A percentile compares a stretch with the other conserved stretches of the same genome.
Conservation (phyloP, 2,113 vertebrate genomes). For the Elephantulus edwardii region DNA sequence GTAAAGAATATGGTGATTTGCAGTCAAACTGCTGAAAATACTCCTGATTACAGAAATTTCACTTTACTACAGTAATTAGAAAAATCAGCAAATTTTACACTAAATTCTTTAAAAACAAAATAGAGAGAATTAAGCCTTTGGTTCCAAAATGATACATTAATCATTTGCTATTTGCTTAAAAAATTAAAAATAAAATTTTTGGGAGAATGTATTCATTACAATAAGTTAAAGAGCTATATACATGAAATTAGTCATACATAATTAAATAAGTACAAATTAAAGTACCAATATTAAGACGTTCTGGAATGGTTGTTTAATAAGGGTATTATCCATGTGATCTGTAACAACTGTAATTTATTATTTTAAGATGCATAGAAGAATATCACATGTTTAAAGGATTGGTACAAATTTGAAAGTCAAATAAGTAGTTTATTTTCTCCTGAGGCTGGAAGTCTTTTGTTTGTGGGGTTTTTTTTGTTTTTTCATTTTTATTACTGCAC, state of each 20-base stretch:
- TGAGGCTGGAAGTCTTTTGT: too few relatives aligned
- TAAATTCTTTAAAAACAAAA: conserved; percentile 86
- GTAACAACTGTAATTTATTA: conserved; percentile 85
- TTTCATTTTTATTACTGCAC: too few relatives aligned
- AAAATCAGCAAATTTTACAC: conserved; percentile 89
- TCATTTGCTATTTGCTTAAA: conserved; percentile 77
- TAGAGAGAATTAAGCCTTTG: conserved; percentile 83
- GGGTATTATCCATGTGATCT: conserved; percentile 84
- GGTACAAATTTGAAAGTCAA: too few relatives aligned
- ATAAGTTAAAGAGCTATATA: conserved; percentile 82
- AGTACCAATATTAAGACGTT: conserved; percentile 85
- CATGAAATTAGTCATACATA: conserved; percentile 78
- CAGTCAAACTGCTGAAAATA: conserved; percentile 88
- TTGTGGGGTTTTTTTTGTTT: too few relatives aligned
- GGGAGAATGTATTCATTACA: conserved; percentile 79
- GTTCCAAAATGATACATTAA: conserved; percentile 79
- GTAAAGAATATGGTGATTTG: conserved; percentile 85
- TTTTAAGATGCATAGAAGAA: too few relatives aligned
- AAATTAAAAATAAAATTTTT: conserved; percentile 59
- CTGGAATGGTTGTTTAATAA: conserved; percentile 87
- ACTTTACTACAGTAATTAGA: conserved; percentile 84
- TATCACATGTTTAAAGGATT: too few relatives aligned
- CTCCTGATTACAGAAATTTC: conserved; percentile 84
- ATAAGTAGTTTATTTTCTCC: too few relatives aligned
- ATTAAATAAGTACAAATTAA: conserved; percentile 80